These are phyloP conservation scores for Hydropsyche tenuis DNA, from an alignment of 1,140 invertebrate genomes.

Conservation along the genomic window DNA sequence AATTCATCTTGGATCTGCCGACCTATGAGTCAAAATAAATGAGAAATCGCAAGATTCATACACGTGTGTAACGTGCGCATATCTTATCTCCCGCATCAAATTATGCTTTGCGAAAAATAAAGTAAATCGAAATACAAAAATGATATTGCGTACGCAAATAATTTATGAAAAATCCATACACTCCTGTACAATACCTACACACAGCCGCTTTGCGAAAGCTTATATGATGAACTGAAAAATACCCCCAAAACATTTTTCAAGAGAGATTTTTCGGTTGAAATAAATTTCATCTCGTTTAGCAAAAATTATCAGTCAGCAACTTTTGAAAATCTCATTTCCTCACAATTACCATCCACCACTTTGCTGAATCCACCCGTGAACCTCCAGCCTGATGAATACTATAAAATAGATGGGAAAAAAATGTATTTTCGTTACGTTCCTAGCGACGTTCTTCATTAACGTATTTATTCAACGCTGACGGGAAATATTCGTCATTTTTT, in stretches of 20 bases:
- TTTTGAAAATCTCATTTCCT: conserved; percentile 45
- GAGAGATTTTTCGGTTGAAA: conserved; percentile 28
- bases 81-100: no score
- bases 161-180: no score
- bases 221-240: conserved; percentile 21
- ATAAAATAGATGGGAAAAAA: conserved; percentile 23
- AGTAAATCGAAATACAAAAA: no score
- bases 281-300: conserved; percentile 39
- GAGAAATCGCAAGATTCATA: no score
- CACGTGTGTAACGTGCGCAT: no score
- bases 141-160: no score
- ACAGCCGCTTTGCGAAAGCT: background rate
- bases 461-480: background rate
- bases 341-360: conserved; percentile 39
- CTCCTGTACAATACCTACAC: no score
- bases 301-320: conserved; percentile 46
- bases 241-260: conserved; percentile 23
- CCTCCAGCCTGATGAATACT: conserved; percentile 20
- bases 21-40: no score
- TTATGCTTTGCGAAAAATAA: no score
- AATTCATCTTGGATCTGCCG: no score
- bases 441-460: background rate
- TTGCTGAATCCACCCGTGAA: conserved; percentile 14
- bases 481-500: background rate
- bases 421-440: conserved; percentile 6